A percentile compares a stretch with the other conserved stretches of the same genome.
Evolutionary conservation across 1,140 invertebrate genomes (phyloP).

Genomic region (Dendrolimus punctatus): DNA sequence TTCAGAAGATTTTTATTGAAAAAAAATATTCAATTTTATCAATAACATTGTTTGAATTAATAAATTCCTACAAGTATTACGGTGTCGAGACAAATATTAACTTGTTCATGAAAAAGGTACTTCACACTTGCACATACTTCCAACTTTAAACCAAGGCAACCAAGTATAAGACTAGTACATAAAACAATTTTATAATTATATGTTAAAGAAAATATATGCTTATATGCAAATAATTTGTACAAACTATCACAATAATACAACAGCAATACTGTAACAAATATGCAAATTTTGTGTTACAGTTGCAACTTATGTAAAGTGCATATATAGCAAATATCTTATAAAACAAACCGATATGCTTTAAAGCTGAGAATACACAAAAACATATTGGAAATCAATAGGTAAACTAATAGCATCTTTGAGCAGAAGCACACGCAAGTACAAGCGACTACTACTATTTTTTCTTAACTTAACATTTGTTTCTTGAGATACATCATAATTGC

Average conservation of each 20-base stretch:
- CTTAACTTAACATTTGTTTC: too few species aligned
- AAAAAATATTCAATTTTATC: constrained; percentile 41
- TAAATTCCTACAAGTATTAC: constrained; percentile 30
- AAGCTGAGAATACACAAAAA: too few species aligned
- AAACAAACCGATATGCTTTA: too few species aligned
- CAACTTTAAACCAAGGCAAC: constrained; percentile 12
- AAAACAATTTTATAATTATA: too few species aligned
- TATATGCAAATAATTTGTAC: constrained; percentile 58
- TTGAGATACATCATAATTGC: too few species aligned
- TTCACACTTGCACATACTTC: constrained; percentile 56
- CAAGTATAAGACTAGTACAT: constrained; percentile 8
- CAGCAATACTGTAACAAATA: constrained; percentile 21
- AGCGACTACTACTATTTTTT: too few species aligned
- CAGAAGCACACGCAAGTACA: too few species aligned
- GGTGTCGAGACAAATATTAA: constrained; percentile 33
- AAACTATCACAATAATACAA: constrained; percentile 60
- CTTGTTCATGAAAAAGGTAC: constrained; percentile 39
- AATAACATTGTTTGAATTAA: constrained; percentile 38
- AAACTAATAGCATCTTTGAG: too few species aligned
- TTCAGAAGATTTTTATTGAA: constrained; percentile 47
- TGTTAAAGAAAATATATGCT: constrained; percentile 30
- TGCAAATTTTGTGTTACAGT: too few species aligned
- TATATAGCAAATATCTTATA: too few species aligned
- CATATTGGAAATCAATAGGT: too few species aligned
- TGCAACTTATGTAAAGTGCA: too few species aligned